Base-by-base conservation (phyloP, 2,113 vertebrate genomes). In the Bagarius yarrelli region DNA sequence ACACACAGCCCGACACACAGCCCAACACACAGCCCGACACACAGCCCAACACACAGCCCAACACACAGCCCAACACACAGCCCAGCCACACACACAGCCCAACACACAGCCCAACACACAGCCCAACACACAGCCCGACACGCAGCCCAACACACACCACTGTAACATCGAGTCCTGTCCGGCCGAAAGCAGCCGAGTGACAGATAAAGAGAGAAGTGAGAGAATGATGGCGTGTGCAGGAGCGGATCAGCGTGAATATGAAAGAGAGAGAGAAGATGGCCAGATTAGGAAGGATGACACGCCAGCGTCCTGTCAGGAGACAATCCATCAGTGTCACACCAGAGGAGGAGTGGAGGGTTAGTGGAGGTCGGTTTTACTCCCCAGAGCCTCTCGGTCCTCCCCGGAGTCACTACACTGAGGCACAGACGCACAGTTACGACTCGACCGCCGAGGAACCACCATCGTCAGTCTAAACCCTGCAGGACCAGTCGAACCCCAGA, bases 231-330 rank as follows among this genome's bases (percentile, higher is more conserved):
- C 57, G 30, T 81, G 76, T 63, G 61, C 34, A 52, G 47, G 70
- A 52, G 60, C 40, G 69, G 5, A 56, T 23, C 76, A 53, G 70
- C 69, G n/a, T 76, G 80, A 74, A 81, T 76, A 59, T 69, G 60
- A 63, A 66, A 79, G 76, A 74, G 80, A 70, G 56, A 81, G 80
- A 70, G 56, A 81, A 79, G 27, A 64, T 23, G 81, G 70, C 61
- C 59, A 87, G 72, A 87, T 86, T 87, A 85, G 83, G 79, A 87
- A 86, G 83, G 85, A 87, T 87, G 83, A 71, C 63, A 79, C 79
- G 85, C 82, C 87, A 85, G 69, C 79, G 78, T 80, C 79, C 76
- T 76, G 81, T 84, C 85, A 80, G 72, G 56, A 64, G 71, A n/a
- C 60, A 70, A 87, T 87, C 76, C 79, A 85, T 87, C 87, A 87